A percentile compares a stretch with the other conserved stretches of the same genome.
These are phyloP conservation scores for Idaea straminata DNA, from an alignment of 2,888 invertebrate species.

Conservation along the genomic window DNA sequence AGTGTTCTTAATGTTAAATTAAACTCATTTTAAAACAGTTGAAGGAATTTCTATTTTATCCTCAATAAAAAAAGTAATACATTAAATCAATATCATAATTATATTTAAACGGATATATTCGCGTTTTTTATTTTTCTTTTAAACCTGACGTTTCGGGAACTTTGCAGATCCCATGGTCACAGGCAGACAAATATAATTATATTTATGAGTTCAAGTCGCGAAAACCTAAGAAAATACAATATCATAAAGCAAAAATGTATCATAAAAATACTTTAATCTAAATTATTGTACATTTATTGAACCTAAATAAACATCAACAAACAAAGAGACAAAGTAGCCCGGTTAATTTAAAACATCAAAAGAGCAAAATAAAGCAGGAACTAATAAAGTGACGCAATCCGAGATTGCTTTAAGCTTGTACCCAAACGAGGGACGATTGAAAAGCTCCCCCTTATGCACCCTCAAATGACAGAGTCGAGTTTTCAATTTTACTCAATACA, in stretches of 20 bases:
- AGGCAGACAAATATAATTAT: no score
- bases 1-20: no score
- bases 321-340: slow-evolving; percentile 51
- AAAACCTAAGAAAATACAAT: no score
- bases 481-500: slow-evolving; percentile 72
- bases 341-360: slow-evolving; percentile 73
- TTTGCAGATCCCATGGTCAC: no score
- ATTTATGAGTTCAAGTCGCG: no score
- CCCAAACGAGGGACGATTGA: slow-evolving; percentile 73
- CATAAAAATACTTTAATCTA: slow-evolving; percentile 11
- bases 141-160: no score
- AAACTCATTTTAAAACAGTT: no score
- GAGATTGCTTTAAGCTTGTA: slow-evolving; percentile 75
- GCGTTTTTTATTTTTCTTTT: no score
- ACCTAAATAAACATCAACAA: slow-evolving; percentile 37
- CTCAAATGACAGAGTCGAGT: slow-evolving; percentile 65
- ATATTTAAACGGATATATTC: no score
- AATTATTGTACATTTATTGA: slow-evolving; percentile 20
- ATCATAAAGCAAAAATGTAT: neutral
- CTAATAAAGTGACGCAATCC: slow-evolving; percentile 74
- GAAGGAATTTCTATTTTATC: no score
- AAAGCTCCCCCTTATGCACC: slow-evolving; percentile 63
- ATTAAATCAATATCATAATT: no score
- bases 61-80: no score
- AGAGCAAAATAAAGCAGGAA: slow-evolving; percentile 68